These are phyloP conservation scores for Notiomystis cincta DNA, from an alignment of 2,113 vertebrate genomes.

Conservation along the genomic window DNA sequence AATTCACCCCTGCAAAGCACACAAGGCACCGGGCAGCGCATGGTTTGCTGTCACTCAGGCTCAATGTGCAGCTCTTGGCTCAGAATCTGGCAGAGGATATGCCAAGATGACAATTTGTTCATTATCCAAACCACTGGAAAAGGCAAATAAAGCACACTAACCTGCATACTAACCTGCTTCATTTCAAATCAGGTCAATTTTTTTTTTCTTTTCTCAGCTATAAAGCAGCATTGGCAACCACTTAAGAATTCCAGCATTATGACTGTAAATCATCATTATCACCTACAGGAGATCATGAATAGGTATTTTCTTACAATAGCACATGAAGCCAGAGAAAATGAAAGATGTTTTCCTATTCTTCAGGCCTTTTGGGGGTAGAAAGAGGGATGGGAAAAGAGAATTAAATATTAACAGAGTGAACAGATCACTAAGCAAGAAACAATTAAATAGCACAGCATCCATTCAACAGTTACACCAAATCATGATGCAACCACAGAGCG, in stretches of 20 bases:
- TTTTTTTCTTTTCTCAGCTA: constrained; percentile 23
- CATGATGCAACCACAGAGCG: constrained; percentile 50
- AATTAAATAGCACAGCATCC: constrained; percentile 69
- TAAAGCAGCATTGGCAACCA: constrained; percentile 52
- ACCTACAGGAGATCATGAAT: constrained; percentile 33
- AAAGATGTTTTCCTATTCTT: constrained; percentile 57
- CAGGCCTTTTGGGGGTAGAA: constrained; percentile 47
- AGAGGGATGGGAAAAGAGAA: not conserved
- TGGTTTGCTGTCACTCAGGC: constrained; percentile 21
- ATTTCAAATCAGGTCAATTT: constrained; percentile 42
- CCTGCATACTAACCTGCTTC: constrained; percentile 6
- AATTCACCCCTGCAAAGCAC: constrained; percentile 42
- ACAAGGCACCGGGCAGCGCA: not conserved
- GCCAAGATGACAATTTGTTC: constrained; percentile 51
- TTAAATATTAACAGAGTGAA: constrained; percentile 55
- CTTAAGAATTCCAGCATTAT: constrained; percentile 62
- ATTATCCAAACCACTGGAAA: constrained; percentile 43
- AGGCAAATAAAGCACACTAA: constrained; percentile 45
- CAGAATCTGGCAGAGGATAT: not conserved
- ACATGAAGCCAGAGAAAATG: constrained; percentile 50
- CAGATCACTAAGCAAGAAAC: constrained; percentile 68
- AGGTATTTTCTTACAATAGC: constrained; percentile 48
- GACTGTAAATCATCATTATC: constrained; percentile 58
- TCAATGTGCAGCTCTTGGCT: not conserved
- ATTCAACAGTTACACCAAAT: constrained; percentile 65